Evolutionary conservation across 1,140 invertebrate species (phyloP), one percentile per base, ranked within the genome.

Genomic region (Papilio polytes): DNA sequence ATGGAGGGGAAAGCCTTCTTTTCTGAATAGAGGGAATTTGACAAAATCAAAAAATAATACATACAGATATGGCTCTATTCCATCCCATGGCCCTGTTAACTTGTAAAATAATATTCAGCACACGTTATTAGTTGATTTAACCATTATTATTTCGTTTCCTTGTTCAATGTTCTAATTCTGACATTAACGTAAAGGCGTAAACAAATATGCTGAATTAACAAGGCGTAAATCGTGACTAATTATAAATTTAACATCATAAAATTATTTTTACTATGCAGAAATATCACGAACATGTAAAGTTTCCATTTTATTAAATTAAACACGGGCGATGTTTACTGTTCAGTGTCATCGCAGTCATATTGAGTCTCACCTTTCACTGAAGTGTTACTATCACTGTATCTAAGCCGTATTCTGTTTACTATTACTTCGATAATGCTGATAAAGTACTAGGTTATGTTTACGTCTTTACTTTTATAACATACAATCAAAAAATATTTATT

Each of bases 331-430:
- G 46, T 78, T 78, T 78, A n/a, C 56, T 13, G 20, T 78, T 78
- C 56, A 20, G 31, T 78, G 77, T 78, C 77, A 78, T 78, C 59
- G 76, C 51, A 78, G 56, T 20, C 77, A 63, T 78, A 63, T 78
- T 44, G 56, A 44, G 77, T 44, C 36, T 78, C 77, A 78, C 77
- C 56, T 78, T 78, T 78, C 56, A 66, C 56, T 78, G 56, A 44
- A 78, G 77, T 78, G 56, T 44, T 46, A 59, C 26, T 78, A 44
- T 78, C 46, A 48, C 53, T 78, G 53, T 56, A 56, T 56, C 18
- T n/a, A 56, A 63, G 12, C 18, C 53, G 3, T 18, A 56, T 41
- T 78, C 20, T 78, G 36, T 78, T 78, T 78, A 44, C 77, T 78
- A 31, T 31, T 4, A 31, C 53, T 13, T 66, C 12, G 77, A 78